Evolutionary conservation across 2,113 vertebrate species (phyloP), one percentile per base, ranked within the genome.

Genomic region (Ursus arctos): DNA sequence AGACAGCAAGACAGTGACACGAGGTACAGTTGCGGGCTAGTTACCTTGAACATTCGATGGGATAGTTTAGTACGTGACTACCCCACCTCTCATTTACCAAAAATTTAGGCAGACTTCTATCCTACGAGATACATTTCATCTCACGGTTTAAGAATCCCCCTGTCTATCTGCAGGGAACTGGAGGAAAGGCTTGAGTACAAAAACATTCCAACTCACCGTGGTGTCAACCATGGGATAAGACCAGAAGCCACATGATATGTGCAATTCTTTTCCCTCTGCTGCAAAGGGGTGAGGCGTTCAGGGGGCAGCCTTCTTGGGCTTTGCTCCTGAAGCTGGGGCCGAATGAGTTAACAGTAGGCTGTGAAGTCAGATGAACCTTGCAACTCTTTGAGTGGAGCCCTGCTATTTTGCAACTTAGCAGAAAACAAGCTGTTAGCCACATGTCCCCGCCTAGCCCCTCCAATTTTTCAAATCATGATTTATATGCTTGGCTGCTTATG

Each of bases 351-450:
- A 96, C 0, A 0, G 0, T 33, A 92, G 90, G 71, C 91, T 87
- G 61, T 91, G 28, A 82, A 85, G 96, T 98, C 98, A 96, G 55
- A 96, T 87, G 95, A 91, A 95, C 84, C 81, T 77, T 81, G 7
- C 53, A 97, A 47, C 72, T 86, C 80, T 47, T 47, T 40, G 63
- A 96, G 16, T 1, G 0, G 83, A 94, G 65, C 65, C 53, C 47
- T 47, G 82, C 6, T 96, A 63, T 96, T 97, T 94, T 96, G 93
- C 96, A 96, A 84, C 53, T 89, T 97, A 93, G 92, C 96, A 97
- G 87, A 97, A 98, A 93, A 59, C 86, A 96, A 98, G 91, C 95
- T 79, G 95, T 97, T 95, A 82, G 85, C 93, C 96, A 86, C 97
- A 94, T 89, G 93, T 76, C 90, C 2, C 59, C 61, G 85, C 53